A percentile compares a stretch with the other conserved stretches of the same genome.
Evolutionary conservation across 2,797 vertebrate species (phyloP).

Genomic region (Phrynocephalus guinanensis): DNA sequence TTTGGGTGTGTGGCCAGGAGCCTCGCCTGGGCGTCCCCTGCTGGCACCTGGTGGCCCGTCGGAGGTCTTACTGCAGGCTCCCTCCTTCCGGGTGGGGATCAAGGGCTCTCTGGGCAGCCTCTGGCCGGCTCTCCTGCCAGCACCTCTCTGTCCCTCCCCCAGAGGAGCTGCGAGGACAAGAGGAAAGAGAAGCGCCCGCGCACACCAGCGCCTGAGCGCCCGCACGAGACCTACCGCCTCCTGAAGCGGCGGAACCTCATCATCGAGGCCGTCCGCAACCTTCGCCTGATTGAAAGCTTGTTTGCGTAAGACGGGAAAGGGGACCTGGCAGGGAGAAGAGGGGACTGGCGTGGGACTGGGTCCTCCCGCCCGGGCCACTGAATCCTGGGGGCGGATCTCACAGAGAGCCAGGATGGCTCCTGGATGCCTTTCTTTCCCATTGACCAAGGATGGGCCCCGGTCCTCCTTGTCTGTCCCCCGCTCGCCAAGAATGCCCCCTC

Average conservation of each 20-base stretch:
- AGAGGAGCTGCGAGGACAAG: slow-evolving; percentile 70
- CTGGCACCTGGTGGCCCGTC: background rate
- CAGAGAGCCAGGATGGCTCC: background rate
- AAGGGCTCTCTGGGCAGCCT: too few relatives aligned
- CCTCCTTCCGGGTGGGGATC: too few relatives aligned
- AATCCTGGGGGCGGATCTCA: too few relatives aligned
- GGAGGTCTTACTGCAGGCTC: too few relatives aligned
- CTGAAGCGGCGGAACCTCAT: slow-evolving; percentile 94
- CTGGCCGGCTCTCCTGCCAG: background rate
- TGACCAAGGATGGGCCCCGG: background rate
- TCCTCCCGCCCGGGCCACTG: too few relatives aligned
- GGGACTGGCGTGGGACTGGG: too few relatives aligned
- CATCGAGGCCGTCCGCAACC: slow-evolving; percentile 88
- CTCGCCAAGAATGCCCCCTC: background rate
- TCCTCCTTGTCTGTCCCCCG: background rate
- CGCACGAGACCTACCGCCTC: slow-evolving; percentile 87
- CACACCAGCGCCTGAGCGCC: slow-evolving; percentile 60
- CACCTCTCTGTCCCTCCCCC: slow-evolving; percentile 1
- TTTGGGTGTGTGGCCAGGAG: background rate
- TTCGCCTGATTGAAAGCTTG: slow-evolving; percentile 89
- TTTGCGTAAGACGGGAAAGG: slow-evolving; percentile 84
- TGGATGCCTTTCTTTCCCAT: background rate
- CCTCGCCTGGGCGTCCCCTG: background rate
- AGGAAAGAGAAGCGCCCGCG: slow-evolving; percentile 73
- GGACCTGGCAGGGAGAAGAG: background rate